These are phyloP conservation scores for Cranoglanis bouderius DNA, from an alignment of 2,113 vertebrate genomes.

Conservation along the genomic window DNA sequence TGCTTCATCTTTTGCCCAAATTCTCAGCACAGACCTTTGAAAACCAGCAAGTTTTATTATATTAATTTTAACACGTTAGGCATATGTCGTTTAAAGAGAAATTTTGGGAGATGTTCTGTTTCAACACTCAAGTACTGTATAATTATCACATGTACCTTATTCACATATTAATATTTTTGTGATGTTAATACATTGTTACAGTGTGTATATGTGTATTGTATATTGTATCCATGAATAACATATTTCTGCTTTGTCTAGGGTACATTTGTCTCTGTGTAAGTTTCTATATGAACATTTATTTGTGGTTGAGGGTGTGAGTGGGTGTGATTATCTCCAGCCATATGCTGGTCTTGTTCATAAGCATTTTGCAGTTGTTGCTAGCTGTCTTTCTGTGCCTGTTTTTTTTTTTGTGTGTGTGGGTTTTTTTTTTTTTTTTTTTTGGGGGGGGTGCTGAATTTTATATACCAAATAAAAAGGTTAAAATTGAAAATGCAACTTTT, in stretches of 20 bases:
- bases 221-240: not conserved
- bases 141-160: conserved; percentile 54
- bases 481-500: not conserved
- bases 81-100: not conserved
- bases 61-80: not conserved
- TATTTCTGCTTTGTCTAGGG: not conserved
- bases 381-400: too few species aligned
- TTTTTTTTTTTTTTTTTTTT: too few species aligned
- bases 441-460: not conserved
- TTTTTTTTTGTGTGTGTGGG: too few species aligned
- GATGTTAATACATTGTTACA: not conserved
- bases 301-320: not conserved
- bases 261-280: not conserved
- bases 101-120: not conserved
- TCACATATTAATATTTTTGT: conserved; percentile 40
- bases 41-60: not conserved
- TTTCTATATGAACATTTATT: too few species aligned
- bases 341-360: not conserved
- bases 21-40: not conserved
- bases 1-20: not conserved
- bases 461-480: conserved; percentile 14
- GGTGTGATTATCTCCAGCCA: not conserved
- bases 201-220: not conserved
- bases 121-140: not conserved
- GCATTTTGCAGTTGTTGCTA: not conserved